Conservation (phyloP, 2,888 invertebrate species). For the Thelaira solivaga region DNA sequence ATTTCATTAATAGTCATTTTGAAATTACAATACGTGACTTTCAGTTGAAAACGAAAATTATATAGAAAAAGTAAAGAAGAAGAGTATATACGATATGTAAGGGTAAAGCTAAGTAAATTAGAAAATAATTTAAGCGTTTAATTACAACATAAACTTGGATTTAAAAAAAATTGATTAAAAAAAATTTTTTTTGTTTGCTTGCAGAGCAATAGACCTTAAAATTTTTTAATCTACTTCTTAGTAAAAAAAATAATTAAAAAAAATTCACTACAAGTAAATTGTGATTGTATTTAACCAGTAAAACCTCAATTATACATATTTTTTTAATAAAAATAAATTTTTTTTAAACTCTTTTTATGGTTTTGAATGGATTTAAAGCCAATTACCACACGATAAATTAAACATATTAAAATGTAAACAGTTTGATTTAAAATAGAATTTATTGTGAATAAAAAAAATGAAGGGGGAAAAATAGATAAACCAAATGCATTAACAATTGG, state of each 20-base stretch:
- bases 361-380: background rate
- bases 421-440: background rate
- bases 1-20: background rate
- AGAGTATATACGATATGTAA: no score
- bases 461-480: background rate
- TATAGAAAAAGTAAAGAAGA: background rate
- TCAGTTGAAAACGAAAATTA: background rate
- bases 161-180: no score
- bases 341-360: background rate
- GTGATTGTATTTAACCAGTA: background rate
- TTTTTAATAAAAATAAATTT: no score
- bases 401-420: constrained; percentile 26
- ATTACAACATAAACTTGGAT: no score
- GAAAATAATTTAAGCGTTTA: no score
- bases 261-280: no score
- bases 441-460: background rate
- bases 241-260: no score
- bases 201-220: no score
- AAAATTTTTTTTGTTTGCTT: no score
- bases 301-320: constrained; percentile 33
- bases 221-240: no score
- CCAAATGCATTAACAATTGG: background rate
- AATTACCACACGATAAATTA: constrained; percentile 32
- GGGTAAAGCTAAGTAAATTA: no score
- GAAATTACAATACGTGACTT: background rate